These are phyloP conservation scores for Thysanoteuthis rhombus DNA, from an alignment of 2,888 invertebrate species.

Conservation along the genomic window DNA sequence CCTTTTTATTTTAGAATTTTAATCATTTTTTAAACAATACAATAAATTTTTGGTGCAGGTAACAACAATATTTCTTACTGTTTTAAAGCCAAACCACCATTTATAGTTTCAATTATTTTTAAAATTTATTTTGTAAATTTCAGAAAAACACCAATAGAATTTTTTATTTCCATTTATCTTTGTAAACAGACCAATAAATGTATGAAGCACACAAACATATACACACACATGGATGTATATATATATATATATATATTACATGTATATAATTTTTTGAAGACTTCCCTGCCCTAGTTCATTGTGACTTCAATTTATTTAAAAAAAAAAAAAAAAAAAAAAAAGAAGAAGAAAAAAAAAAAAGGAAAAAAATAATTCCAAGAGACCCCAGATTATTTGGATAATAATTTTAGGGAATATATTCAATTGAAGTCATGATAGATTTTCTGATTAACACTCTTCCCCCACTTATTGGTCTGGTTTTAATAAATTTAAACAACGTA, in stretches of 20 bases:
- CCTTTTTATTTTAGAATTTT: background rate
- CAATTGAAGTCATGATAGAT: background rate
- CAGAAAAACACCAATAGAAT: background rate
- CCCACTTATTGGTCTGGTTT: background rate
- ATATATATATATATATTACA: background rate
- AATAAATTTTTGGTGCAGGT: background rate
- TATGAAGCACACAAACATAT: background rate
- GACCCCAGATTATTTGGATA: background rate
- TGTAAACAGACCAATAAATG: background rate
- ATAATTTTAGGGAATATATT: background rate
- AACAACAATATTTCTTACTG: background rate
- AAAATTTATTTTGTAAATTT: background rate
- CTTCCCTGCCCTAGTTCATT: conserved; percentile 12
- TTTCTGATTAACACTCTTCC: background rate
- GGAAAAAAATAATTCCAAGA: background rate
- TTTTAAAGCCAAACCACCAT: conserved; percentile 12
- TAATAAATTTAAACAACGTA: background rate
- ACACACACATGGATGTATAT: background rate
- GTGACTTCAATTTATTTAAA: background rate
- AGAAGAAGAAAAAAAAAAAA: too few species aligned
- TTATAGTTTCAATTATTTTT: background rate
- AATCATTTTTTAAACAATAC: background rate
- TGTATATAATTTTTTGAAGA: background rate
- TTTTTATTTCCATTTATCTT: background rate
- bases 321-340: background rate